These are phyloP conservation scores for Akabosia matsudoensis DNA, from an alignment of 1,140 invertebrate genomes.

Conservation along the genomic window DNA sequence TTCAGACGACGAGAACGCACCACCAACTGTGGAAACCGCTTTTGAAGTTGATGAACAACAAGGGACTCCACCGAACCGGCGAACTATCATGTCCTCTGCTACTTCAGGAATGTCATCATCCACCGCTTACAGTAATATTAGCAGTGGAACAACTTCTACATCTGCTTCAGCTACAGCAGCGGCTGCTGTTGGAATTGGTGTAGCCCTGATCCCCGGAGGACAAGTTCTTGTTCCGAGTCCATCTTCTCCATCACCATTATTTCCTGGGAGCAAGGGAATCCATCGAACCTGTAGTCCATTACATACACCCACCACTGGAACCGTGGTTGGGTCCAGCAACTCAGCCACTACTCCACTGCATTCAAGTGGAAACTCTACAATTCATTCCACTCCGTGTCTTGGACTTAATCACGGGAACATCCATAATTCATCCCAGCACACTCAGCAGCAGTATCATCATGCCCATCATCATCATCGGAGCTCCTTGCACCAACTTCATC, in stretches of 20 bases:
- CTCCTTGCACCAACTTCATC: constrained; percentile 9
- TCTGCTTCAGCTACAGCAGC: background rate
- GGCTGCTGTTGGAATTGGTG: background rate
- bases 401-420: background rate
- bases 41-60: background rate
- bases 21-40: background rate
- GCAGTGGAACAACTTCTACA: background rate
- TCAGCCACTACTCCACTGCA: background rate
- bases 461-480: constrained; percentile 5
- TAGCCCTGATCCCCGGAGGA: background rate
- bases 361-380: background rate
- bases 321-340: background rate
- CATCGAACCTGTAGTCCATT: background rate
- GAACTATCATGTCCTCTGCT: background rate
- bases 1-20: constrained; percentile 25
- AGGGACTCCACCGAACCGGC: background rate
- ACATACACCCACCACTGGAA: background rate
- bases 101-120: background rate
- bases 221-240: background rate
- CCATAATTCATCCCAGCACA: constrained; percentile 8
- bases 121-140: background rate
- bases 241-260: background rate
- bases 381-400: constrained; percentile 11
- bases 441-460: background rate
- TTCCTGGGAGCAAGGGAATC: background rate